Percentiles rank a stretch among this genome's conserved stretches.
Evolutionary conservation across 2,888 invertebrate genomes (phyloP).

Genomic region (Colostygia pectinataria): DNA sequence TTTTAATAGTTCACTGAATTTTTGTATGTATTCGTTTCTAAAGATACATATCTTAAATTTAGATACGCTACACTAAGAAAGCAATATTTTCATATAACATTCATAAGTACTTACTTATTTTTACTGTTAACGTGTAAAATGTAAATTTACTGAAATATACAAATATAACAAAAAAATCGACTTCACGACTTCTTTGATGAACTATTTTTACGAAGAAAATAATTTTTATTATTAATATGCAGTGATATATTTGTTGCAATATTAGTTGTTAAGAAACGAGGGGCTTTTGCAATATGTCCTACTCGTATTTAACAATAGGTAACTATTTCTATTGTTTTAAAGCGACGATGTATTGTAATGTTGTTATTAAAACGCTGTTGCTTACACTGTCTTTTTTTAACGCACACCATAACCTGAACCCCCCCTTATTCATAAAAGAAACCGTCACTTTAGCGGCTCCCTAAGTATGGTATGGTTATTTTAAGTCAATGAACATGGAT

Average conservation of each 20-base stretch:
- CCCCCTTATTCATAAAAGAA: no score
- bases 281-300: conserved; percentile 49
- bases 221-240: conserved; percentile 46
- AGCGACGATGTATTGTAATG: conserved; percentile 57
- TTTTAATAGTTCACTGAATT: conserved; percentile 50
- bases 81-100: conserved; percentile 22
- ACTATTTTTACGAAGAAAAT: conserved; percentile 28
- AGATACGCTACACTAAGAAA: conserved; percentile 35
- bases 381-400: conserved; percentile 55
- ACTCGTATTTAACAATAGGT: conserved; percentile 41
- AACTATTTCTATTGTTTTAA: conserved; percentile 41
- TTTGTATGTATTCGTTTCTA: conserved; percentile 52
- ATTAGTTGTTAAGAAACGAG: conserved; percentile 67
- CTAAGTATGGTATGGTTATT: no score
- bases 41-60: conserved; percentile 60
- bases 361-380: conserved; percentile 79
- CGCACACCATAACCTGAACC: no score
- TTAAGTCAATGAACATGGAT: no score
- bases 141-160: conserved; percentile 55
- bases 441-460: no score
- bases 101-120: conserved; percentile 54
- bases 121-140: conserved; percentile 62
- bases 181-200: conserved; percentile 34
- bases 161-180: conserved; percentile 23
- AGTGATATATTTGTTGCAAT: conserved; percentile 81